Conservation (phyloP, 2,888 invertebrate genomes). For the Ichneumoninae sp. region DNA sequence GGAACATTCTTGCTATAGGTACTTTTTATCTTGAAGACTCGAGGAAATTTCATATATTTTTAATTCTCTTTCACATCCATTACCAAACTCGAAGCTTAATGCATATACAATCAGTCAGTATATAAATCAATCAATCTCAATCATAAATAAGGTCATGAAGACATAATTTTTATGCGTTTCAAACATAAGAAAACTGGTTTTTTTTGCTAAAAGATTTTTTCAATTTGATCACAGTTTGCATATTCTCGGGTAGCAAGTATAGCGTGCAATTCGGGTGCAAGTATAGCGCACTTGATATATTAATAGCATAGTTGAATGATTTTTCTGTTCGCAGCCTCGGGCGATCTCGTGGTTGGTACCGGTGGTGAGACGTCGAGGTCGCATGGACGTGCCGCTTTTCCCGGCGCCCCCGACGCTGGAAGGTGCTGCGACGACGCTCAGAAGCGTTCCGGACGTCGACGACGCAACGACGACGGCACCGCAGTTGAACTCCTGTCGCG, state of each 20-base stretch:
- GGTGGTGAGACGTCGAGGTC: conserved; percentile 52
- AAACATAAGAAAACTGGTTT: no score
- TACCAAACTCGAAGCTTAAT: no score
- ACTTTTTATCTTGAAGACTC: no score
- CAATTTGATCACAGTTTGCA: not conserved
- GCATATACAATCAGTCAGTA: no score
- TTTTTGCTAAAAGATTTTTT: not conserved
- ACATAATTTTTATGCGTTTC: no score
- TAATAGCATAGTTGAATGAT: conserved; percentile 44
- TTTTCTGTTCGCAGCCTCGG: conserved; percentile 36
- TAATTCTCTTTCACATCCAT: no score
- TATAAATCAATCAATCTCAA: no score
- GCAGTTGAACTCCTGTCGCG: conserved; percentile 48
- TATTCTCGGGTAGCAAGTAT: not conserved
- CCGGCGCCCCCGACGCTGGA: conserved; percentile 79
- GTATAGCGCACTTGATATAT: conserved; percentile 14
- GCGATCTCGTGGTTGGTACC: conserved; percentile 38
- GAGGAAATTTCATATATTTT: no score
- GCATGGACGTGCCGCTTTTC: conserved; percentile 80
- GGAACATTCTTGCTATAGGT: no score
- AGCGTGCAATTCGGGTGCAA: not conserved
- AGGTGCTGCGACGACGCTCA: conserved; percentile 70
- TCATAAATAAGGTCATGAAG: no score
- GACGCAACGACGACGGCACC: conserved; percentile 59
- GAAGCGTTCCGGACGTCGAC: conserved; percentile 72